Evolutionary conservation across 2,888 invertebrate genomes (phyloP).

Genomic region (Tineola bisselliella): DNA sequence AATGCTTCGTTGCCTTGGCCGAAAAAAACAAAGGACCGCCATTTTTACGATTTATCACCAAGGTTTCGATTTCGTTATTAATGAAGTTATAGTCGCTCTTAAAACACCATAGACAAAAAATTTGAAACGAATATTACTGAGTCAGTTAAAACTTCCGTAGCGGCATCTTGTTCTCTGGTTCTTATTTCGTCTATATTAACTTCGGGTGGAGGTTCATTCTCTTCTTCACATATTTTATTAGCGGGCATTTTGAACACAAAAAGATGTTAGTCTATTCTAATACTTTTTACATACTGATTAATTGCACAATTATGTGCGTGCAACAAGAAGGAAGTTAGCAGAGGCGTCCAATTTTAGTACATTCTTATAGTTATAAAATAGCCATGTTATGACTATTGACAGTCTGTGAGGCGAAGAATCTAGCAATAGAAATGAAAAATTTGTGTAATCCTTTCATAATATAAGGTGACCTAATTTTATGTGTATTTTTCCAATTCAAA

Average conservation of each 20-base stretch:
- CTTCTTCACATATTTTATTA: slow-evolving; percentile 1
- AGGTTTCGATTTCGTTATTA: not conserved
- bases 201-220: slow-evolving; percentile 18
- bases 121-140: slow-evolving; percentile 28
- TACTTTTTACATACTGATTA: not conserved
- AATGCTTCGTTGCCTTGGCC: not conserved
- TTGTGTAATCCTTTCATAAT: too few species aligned
- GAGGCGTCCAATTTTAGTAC: not conserved
- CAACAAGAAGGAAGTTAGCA: not conserved
- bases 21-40: not conserved
- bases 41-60: too few species aligned
- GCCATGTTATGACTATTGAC: too few species aligned
- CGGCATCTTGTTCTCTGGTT: slow-evolving; percentile 30
- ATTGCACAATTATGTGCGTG: not conserved
- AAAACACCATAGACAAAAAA: not conserved
- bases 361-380: too few species aligned
- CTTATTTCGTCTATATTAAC: slow-evolving; percentile 31
- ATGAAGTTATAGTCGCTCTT: too few species aligned
- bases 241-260: not conserved
- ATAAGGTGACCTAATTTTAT: too few species aligned
- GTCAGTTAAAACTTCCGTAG: slow-evolving; percentile 36
- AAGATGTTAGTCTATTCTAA: not conserved
- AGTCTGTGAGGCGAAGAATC: too few species aligned
- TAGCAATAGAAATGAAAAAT: too few species aligned
- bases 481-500: too few species aligned